A percentile compares a stretch with the other conserved stretches of the same genome.
Conservation (phyloP, 2,888 invertebrate species). For the Hyalella azteca region DNA sequence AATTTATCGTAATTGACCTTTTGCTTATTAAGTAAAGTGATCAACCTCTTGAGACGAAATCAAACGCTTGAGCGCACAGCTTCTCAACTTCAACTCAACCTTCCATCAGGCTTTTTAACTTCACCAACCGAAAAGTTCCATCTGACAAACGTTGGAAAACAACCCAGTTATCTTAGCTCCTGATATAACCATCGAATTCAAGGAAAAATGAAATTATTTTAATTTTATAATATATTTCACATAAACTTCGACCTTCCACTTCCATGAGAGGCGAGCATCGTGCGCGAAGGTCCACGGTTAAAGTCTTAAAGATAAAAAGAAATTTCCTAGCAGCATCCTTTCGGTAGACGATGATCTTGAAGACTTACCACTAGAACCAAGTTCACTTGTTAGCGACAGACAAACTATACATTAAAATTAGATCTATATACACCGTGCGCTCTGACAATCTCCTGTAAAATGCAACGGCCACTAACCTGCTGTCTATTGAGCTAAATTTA, state of each 20-base stretch:
- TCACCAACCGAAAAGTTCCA: too few species aligned
- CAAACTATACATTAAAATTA: slow-evolving; percentile 16
- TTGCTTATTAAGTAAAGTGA: too few species aligned
- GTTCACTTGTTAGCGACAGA: background rate
- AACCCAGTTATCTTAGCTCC: background rate
- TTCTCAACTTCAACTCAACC: too few species aligned
- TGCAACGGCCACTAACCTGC: background rate
- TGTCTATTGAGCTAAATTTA: background rate
- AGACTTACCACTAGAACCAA: background rate
- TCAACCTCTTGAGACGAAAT: too few species aligned
- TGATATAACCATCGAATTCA: background rate
- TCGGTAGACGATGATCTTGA: too few species aligned
- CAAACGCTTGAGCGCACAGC: too few species aligned
- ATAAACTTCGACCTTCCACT: background rate
- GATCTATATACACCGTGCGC: background rate
- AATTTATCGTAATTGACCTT: too few species aligned
- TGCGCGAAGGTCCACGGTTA: background rate
- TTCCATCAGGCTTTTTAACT: too few species aligned
- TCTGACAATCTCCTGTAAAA: background rate
- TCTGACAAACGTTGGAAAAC: too few species aligned
- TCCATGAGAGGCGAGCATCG: background rate
- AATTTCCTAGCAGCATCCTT: too few species aligned
- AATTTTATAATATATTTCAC: background rate
- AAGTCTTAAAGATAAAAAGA: too few species aligned
- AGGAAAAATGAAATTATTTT: background rate